Base-by-base conservation (phyloP, 2,113 vertebrate genomes). In the Prochilodus magdalenae region DNA sequence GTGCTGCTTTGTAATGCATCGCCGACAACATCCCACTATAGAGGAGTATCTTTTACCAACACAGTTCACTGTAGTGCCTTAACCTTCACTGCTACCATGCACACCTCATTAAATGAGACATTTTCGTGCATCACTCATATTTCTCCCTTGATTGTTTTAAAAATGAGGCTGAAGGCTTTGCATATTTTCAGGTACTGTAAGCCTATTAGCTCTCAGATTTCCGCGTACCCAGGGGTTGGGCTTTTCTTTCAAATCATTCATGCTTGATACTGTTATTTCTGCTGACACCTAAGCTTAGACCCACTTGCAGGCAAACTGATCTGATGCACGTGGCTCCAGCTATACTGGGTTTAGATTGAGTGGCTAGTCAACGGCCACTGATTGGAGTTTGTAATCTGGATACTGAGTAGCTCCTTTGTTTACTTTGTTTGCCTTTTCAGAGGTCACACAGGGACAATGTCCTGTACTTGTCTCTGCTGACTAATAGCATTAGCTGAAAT, bases 401-500 rank as follows among this genome's bases (percentile, higher is more conserved):
- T 11, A 36, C 22, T 74, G 14, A 40, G 47, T 29, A 67, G 49
- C 26, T 22, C 44, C 47, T 69, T 83, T 90, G 81, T 84, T 90
- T 26, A 59, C 74, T 66, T 18, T 14, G 66, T 36, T 80, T 66
- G 40, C 51, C 60, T 88, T 86, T 70, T 86, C 82, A 84, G 53
- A 40, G 77, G 70, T 75, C 71, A 60, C 74, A 69, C 36, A 74
- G 29, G 65, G 53, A 22, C 74, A 30, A 33, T 85, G 83, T 47
- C 51, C 80, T 53, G 27, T 77, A 24, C 80, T 79, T 83, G 71
- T 84, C 63, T 53, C 65, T 49, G 65, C 47, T 59, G 70, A 33
- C 81, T 90, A 90, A 92, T 78, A 87, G 86, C 84, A 90, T 92
- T 92, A 90, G 82, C 60, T 85, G 86, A 83, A 89, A 90, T 91